phyloP scores from a whole-genome alignment of 2,797 vertebrate genomes.

The Leucoraja ocellata region DNA sequence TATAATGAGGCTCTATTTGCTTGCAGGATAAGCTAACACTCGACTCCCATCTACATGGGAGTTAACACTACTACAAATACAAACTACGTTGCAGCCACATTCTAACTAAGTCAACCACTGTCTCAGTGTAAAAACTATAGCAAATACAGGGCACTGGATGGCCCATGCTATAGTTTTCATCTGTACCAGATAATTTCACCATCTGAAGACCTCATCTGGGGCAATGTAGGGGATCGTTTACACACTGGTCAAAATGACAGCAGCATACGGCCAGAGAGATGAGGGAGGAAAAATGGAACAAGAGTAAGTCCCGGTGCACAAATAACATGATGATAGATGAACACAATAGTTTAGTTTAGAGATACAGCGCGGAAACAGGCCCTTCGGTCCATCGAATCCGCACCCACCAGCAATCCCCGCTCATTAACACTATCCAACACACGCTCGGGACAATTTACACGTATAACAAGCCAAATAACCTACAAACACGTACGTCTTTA shows the following conservation, averaged over 20 bases:
- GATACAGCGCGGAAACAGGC: too few relatives aligned
- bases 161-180: constrained; percentile 50
- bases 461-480: too few relatives aligned
- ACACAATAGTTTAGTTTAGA: neutral
- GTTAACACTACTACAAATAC: neutral
- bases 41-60: neutral
- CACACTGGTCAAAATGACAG: constrained; percentile 47
- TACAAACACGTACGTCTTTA: too few relatives aligned
- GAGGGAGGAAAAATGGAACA: constrained; percentile 39
- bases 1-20: neutral
- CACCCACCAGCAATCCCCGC: too few relatives aligned
- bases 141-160: constrained; percentile 46
- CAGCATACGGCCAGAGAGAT: neutral
- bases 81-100: neutral
- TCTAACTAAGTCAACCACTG: constrained; percentile 43
- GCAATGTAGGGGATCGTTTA: constrained; percentile 52
- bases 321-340: neutral
- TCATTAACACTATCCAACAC: too few relatives aligned
- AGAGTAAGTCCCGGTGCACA: neutral
- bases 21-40: neutral
- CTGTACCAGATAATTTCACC: constrained; percentile 50
- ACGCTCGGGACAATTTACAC: too few relatives aligned
- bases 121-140: constrained; percentile 51
- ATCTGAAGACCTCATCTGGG: constrained; percentile 48
- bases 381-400: too few relatives aligned